phyloP scores from a whole-genome alignment of 1,140 invertebrate genomes.

The Theocolax elegans region DNA sequence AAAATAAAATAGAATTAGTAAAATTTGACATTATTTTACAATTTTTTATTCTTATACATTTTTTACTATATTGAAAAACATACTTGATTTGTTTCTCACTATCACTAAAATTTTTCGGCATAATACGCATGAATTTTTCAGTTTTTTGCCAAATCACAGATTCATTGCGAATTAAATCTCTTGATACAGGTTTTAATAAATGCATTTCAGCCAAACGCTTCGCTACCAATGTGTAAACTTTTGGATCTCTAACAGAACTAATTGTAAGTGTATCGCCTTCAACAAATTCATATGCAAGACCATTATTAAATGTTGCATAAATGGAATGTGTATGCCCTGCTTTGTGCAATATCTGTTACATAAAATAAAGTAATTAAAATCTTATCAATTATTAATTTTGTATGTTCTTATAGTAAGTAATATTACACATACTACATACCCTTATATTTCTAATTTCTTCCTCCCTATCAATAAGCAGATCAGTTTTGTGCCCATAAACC shows the following conservation, averaged over 20 bases:
- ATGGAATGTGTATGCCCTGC: constrained; percentile 85
- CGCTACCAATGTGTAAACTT: constrained; percentile 82
- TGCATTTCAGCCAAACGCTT: constrained; percentile 85
- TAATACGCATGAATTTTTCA: constrained; percentile 78
- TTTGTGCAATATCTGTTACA: constrained; percentile 76
- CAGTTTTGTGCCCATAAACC: constrained; percentile 94
- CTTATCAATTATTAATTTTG: not conserved
- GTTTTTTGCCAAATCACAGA: constrained; percentile 81
- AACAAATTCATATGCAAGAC: constrained; percentile 92
- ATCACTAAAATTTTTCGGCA: constrained; percentile 75
- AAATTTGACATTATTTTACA: not conserved
- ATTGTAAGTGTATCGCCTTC: constrained; percentile 83
- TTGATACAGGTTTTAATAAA: constrained; percentile 67
- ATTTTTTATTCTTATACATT: no score
- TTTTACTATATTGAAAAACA: not conserved
- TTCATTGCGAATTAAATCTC: constrained; percentile 57
- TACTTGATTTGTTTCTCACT: constrained; percentile 74
- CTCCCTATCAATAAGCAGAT: constrained; percentile 90
- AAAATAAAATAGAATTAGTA: constrained; percentile 47
- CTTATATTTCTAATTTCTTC: constrained; percentile 80
- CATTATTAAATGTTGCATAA: constrained; percentile 94
- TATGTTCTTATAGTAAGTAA: constrained; percentile 31
- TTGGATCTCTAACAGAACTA: constrained; percentile 75
- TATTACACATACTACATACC: constrained; percentile 61
- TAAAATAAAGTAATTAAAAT: constrained; percentile 5